Conservation (phyloP, 2,888 invertebrate genomes). For the Plutella xylostella region DNA sequence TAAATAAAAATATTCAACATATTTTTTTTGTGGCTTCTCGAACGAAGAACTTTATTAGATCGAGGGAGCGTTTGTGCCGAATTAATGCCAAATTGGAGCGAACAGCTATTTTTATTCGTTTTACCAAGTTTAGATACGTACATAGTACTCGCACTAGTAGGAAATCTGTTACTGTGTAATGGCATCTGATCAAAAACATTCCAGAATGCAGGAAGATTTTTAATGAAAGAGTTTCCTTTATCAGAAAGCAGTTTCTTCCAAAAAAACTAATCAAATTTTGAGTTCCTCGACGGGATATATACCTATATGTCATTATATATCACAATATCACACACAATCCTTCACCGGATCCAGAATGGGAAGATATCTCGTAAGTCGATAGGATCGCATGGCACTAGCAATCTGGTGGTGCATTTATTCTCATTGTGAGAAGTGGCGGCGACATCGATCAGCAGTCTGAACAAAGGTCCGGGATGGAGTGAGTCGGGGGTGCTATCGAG, state of each 20-base stretch:
- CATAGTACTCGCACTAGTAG: too few relatives aligned
- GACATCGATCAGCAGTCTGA: slow-evolving; percentile 6
- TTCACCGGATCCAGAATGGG: neutral
- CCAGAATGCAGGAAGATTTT: too few relatives aligned
- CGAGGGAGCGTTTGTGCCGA: neutral
- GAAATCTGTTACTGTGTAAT: too few relatives aligned
- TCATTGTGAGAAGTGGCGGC: slow-evolving; percentile 33
- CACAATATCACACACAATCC: too few relatives aligned
- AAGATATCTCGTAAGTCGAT: neutral
- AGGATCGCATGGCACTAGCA: slow-evolving; percentile 22
- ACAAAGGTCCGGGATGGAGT: neutral
- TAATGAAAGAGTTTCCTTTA: too few relatives aligned
- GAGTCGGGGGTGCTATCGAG: neutral
- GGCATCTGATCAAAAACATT: too few relatives aligned
- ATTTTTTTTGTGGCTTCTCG: slow-evolving; percentile 5
- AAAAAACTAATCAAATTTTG: too few relatives aligned
- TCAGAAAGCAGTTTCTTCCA: too few relatives aligned
- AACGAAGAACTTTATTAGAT: neutral
- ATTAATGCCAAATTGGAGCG: neutral
- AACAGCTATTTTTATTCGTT: neutral
- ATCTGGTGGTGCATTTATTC: slow-evolving; percentile 46
- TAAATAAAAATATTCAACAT: slow-evolving; percentile 27
- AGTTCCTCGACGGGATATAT: too few relatives aligned
- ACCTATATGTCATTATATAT: too few relatives aligned
- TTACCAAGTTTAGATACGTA: too few relatives aligned